Evolutionary conservation across 2,888 invertebrate species (phyloP), one percentile per base, ranked within the genome.

Genomic region (Ceraclea dissimilis): DNA sequence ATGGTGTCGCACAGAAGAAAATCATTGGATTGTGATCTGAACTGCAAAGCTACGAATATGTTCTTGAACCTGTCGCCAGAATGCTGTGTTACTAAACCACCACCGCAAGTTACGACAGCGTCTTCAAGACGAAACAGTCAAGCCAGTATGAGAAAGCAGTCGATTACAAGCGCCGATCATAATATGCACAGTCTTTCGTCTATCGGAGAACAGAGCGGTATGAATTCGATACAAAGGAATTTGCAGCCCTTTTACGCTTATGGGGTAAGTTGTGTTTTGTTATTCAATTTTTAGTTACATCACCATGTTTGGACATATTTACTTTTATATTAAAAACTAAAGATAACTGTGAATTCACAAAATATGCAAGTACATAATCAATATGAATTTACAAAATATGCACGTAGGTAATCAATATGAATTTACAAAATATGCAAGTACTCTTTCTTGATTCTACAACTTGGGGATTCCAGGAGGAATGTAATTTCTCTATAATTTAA

Each of bases 61-160:
- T 73, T 75, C 63, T 64, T 77, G 5, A 66, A 66, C 0, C 65
- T 78, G 0, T 69, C 87, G 26, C 93, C 94, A 0, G 74, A 71
- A 51, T 84, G 84, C 65, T 85, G 85, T 64, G 66, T 64, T 0
- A 68, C 73, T 44, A 58, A 54, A 56, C 58, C 60, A 20, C 50
- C 47, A 16, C 8, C 11, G 2, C 26, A 43, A 5, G 11, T 16
- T 19, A 19, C 20, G 8, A 34, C 54, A 2, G 16, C 54, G 16
- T 11, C 33, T 11, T 58, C 54, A 8, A 52, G 52, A 44, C 56
- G 53, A 1, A 70, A 70, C 13, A 60, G 56, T 33, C 54, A 1
- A 16, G 73, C 72, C 1, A 63, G 61, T 13, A 66, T 69, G 21
- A 65, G 68, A 52, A 55, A 53, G 34, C 52, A 50, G 13, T 62